These are phyloP conservation scores for Chaenocephalus aceratus DNA, from an alignment of 2,113 vertebrate genomes.

Conservation along the genomic window DNA sequence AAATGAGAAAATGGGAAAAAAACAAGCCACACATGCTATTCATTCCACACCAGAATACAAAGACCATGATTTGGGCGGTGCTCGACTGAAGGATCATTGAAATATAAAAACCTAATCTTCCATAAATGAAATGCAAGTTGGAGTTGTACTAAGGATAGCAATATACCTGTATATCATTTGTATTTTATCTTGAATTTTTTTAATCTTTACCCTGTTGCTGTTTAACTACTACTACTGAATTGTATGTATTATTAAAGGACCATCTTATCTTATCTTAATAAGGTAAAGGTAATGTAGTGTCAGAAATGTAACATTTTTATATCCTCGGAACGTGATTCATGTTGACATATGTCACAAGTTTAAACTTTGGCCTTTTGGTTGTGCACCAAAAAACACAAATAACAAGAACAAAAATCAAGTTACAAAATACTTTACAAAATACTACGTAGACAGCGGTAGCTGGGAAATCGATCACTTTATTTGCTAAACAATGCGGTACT, in stretches of 20 bases:
- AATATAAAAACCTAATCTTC: neutral
- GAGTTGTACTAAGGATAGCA: neutral
- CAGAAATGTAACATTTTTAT: neutral
- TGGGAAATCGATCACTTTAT: no score
- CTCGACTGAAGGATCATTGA: neutral
- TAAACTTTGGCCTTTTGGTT: neutral
- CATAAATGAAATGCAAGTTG: neutral
- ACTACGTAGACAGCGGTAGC: no score
- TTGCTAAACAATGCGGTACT: no score
- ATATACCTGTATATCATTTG: no score
- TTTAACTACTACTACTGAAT: no score
- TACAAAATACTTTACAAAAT: no score
- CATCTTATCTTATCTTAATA: no score
- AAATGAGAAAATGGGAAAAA: conserved; percentile 6
- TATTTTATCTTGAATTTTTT: no score
- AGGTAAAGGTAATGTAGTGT: neutral
- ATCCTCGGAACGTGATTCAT: neutral
- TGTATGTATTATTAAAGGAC: no score
- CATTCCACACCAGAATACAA: neutral
- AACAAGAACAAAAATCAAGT: neutral
- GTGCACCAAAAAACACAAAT: neutral
- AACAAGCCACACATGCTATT: neutral
- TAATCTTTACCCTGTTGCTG: no score
- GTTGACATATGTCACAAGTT: neutral
- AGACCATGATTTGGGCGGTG: neutral